Evolutionary conservation across 2,888 invertebrate species (phyloP).

Genomic region (Drosophila melanocephala): DNA sequence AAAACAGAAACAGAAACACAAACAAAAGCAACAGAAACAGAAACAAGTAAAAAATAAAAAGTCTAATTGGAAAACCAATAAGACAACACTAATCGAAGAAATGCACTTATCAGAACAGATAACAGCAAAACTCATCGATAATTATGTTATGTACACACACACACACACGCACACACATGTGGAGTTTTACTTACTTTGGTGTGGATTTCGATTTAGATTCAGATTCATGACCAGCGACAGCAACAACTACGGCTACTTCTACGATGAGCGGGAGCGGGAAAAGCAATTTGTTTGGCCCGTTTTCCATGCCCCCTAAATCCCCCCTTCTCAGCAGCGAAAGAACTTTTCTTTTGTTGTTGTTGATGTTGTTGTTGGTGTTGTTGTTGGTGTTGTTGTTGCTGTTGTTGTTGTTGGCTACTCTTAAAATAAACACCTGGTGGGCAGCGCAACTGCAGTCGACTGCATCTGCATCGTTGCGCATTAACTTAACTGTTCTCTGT

Average conservation of each 20-base stretch:
- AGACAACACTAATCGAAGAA: constrained; percentile 47
- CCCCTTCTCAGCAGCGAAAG: constrained; percentile 3
- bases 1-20: constrained; percentile 17
- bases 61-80: constrained; percentile 78
- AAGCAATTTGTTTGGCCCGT: constrained; percentile 51
- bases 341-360: constrained; percentile 22
- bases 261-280: constrained; percentile 45
- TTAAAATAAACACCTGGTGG: constrained; percentile 59
- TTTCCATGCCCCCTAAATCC: constrained; percentile 46
- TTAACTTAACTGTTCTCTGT: constrained; percentile 55
- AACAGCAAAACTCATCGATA: constrained; percentile 57
- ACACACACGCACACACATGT: constrained; percentile 14
- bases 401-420: constrained; percentile 20
- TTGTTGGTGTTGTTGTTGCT: background rate
- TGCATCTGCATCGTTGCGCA: constrained; percentile 60
- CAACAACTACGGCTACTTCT: constrained; percentile 52
- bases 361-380: constrained; percentile 1
- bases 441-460: constrained; percentile 47
- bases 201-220: constrained; percentile 82
- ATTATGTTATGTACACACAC: constrained; percentile 51
- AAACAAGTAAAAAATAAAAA: constrained; percentile 37
- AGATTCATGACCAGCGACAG: constrained; percentile 67
- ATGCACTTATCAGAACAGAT: constrained; percentile 64
- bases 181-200: constrained; percentile 80
- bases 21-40: constrained; percentile 28